Evolutionary conservation across 2,797 vertebrate genomes (phyloP).

Genomic region (Siniperca scherzeri): DNA sequence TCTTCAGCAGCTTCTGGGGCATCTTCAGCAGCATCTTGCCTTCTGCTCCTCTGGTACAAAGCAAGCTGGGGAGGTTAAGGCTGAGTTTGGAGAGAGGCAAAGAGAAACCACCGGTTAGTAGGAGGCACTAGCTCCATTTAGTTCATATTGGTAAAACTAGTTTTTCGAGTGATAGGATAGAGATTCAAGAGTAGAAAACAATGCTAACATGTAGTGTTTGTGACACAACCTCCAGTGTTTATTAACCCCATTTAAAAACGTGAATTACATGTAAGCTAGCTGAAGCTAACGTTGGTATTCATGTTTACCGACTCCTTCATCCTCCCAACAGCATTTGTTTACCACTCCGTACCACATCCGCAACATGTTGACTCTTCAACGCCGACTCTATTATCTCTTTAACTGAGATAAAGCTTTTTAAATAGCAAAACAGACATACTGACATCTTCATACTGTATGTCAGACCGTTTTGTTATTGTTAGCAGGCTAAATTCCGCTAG

Average conservation of each 20-base stretch:
- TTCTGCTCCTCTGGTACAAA: slow-evolving; percentile 26
- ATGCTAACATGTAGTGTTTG: neutral
- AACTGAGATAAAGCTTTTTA: neutral
- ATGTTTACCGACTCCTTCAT: neutral
- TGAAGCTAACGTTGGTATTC: neutral
- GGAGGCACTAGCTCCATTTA: too few relatives aligned
- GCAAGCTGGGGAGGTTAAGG: slow-evolving; percentile 20
- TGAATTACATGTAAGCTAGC: neutral
- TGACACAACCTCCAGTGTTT: neutral
- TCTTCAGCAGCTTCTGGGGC: slow-evolving; percentile 92
- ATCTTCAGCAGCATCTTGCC: slow-evolving; percentile 83
- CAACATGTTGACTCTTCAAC: neutral
- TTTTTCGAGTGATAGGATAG: neutral
- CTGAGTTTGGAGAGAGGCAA: slow-evolving; percentile 24
- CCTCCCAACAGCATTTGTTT: neutral
- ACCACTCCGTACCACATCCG: neutral
- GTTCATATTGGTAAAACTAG: neutral
- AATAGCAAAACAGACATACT: neutral
- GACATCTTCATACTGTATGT: neutral
- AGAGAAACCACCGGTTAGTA: neutral
- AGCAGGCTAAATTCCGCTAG: slow-evolving; percentile 10
- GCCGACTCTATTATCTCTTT: fast-evolving
- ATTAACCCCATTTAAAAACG: neutral
- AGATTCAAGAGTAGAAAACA: neutral
- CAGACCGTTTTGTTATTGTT: neutral